These are phyloP conservation scores for Clistopyga incitator DNA, from an alignment of 2,888 invertebrate genomes.

Conservation along the genomic window DNA sequence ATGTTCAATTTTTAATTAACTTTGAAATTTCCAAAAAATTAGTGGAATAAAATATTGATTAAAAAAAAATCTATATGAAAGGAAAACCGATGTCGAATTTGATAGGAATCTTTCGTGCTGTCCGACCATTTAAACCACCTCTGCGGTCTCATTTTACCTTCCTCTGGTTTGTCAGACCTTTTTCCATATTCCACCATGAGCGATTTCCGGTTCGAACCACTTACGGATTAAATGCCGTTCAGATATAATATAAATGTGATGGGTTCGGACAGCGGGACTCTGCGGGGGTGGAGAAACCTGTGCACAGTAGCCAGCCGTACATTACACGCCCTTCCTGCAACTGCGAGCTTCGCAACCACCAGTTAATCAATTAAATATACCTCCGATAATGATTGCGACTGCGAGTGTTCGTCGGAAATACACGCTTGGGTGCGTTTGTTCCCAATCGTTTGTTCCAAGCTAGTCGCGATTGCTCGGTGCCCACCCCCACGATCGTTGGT, in stretches of 20 bases:
- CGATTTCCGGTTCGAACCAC: constrained; percentile 53
- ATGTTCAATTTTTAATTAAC: too few relatives aligned
- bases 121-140: neutral
- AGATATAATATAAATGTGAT: constrained; percentile 68
- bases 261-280: constrained; percentile 69
- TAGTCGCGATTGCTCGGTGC: constrained; percentile 27
- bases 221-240: constrained; percentile 65
- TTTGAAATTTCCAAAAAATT: too few relatives aligned
- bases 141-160: constrained; percentile 43
- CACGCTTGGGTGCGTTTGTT: constrained; percentile 8
- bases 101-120: too few relatives aligned
- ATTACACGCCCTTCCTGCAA: constrained; percentile 35
- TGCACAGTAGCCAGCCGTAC: constrained; percentile 11
- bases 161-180: constrained; percentile 55
- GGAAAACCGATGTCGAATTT: too few relatives aligned
- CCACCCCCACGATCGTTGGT: constrained; percentile 76
- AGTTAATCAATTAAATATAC: constrained; percentile 79
- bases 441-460: neutral
- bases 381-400: constrained; percentile 73
- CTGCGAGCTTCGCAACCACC: constrained; percentile 47
- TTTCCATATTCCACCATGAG: constrained; percentile 19
- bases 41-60: too few relatives aligned
- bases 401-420: constrained; percentile 34
- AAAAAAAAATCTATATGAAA: too few relatives aligned
- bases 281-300: constrained; percentile 59